Evolutionary conservation across 2,888 invertebrate species (phyloP), one percentile per base, ranked within the genome.

Genomic region (Magallana nippona): DNA sequence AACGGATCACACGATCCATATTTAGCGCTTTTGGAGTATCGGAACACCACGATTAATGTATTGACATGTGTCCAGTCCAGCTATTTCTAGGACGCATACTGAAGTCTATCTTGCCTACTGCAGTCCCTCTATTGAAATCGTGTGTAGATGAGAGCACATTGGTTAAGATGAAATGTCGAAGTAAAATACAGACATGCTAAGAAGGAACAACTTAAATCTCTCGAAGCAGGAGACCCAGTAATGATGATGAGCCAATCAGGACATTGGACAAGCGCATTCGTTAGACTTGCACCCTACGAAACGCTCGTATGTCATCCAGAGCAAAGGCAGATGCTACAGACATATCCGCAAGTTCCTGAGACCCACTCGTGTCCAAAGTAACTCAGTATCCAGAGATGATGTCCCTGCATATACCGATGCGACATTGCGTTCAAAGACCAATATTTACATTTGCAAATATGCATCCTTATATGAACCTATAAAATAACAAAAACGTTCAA

Each of bases 1-100:
- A 17, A 19, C 32, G 78, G 78, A 55, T 63, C 56, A 15, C n/a
- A 82, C 1, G 57, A 82, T 55, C 82, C 82, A 44, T 77, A 71
- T 55, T 22, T 56, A 55, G 82, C 82, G 5, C 44, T 82, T 10
- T 44, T 82, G 55, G 82, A 55, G 10, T 82, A 82, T 55, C 22
- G 82, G n/a, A 82, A 82, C 11, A 71, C 57, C 15, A 55, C 10
- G n/a, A 63, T 82, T 10, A 77, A 78, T 32, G 63, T 62, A 56
- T 78, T 10, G 82, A 55, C 1, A 27, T 77, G 11, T 82, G 78
- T 8, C 77, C 78, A 56, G 82, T 78, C 17, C 82, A 78, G 57
- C 19, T 82, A 32, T 77, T 82, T 71, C 55, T 82, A 55, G 78
- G 58, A n/a, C 82, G 82, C n/a, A 63, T 58, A 55, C 78, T 82